phyloP scores from a whole-genome alignment of 2,113 vertebrate genomes.

The Cyphomyrus discorhynchus region DNA sequence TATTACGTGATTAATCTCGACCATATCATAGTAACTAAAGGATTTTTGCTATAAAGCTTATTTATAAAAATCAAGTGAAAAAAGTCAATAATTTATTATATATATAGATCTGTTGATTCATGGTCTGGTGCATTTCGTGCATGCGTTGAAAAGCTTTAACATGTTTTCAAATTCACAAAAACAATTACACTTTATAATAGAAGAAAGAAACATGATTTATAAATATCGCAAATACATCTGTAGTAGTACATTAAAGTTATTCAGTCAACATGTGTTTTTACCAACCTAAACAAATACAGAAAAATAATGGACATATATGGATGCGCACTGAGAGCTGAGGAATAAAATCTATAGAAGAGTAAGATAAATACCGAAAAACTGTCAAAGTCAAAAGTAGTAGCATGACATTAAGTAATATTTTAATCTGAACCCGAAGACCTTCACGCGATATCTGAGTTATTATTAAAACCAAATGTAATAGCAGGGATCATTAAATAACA shows the following conservation, averaged over 20 bases:
- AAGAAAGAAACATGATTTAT: background rate
- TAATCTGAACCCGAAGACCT: background rate
- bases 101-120: background rate
- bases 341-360: background rate
- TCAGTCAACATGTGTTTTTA: background rate
- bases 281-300: background rate
- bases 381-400: background rate
- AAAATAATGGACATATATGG: background rate
- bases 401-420: background rate
- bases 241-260: background rate
- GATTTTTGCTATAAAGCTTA: background rate
- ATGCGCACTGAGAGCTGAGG: background rate
- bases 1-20: too few relatives aligned
- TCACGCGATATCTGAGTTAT: background rate
- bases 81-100: background rate
- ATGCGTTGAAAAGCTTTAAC: background rate
- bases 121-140: background rate
- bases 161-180: background rate
- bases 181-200: background rate
- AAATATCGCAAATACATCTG: background rate
- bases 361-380: background rate
- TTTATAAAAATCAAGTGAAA: background rate
- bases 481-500: background rate
- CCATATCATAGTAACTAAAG: too few relatives aligned
- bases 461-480: background rate